Conservation (phyloP, 2,888 invertebrate genomes). For the Nesidiocoris tenuis region DNA sequence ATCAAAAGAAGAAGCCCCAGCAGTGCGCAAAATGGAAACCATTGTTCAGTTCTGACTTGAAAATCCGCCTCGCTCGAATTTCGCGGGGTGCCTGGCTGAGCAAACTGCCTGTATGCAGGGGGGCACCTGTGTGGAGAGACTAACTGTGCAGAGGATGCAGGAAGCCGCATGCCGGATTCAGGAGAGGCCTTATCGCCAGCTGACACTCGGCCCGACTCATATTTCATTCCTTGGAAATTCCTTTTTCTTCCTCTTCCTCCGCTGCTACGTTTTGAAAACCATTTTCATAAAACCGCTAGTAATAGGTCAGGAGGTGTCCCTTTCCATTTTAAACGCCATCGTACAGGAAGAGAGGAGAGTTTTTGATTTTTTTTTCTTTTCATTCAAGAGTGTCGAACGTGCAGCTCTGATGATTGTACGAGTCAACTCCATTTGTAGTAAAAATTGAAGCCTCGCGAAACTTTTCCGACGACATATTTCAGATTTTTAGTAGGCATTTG, state of each 20-base stretch:
- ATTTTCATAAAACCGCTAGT: not conserved
- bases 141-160: not conserved
- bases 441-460: too few relatives aligned
- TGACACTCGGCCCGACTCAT: slow-evolving; percentile 14
- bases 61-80: not conserved
- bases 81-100: not conserved
- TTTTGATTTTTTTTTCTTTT: too few relatives aligned
- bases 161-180: not conserved
- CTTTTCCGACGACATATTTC: too few relatives aligned
- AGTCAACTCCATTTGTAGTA: too few relatives aligned
- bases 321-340: too few relatives aligned
- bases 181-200: slow-evolving; percentile 4
- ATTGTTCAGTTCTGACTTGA: not conserved
- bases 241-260: not conserved
- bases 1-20: too few relatives aligned
- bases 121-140: not conserved
- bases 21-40: not conserved
- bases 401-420: too few relatives aligned
- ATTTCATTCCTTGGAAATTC: slow-evolving; percentile 23
- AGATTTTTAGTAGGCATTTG: too few relatives aligned
- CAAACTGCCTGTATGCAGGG: too few relatives aligned
- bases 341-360: too few relatives aligned
- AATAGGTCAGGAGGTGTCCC: too few relatives aligned
- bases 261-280: not conserved
- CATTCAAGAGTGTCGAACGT: too few relatives aligned